These are phyloP conservation scores for Aporrectodea caliginosa DNA, from an alignment of 1,140 invertebrate species.

Conservation along the genomic window DNA sequence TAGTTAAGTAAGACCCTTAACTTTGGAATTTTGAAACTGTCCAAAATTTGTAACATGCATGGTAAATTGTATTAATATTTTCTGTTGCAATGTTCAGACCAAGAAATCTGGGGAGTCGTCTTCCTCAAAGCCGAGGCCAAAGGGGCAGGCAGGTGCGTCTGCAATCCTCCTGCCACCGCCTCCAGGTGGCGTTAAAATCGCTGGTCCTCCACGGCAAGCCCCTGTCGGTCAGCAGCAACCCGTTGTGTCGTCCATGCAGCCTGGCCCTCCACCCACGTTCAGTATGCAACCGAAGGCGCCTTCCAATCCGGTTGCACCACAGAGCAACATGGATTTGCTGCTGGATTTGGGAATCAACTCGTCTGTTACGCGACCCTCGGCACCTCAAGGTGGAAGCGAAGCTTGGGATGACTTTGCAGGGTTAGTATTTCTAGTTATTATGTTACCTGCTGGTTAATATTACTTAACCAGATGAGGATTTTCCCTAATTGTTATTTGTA, in stretches of 20 bases:
- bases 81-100: too few relatives aligned
- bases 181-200: constrained; percentile 68
- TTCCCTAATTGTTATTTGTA: too few relatives aligned
- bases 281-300: neutral
- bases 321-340: constrained; percentile 22
- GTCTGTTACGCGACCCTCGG: neutral
- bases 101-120: constrained; percentile 8
- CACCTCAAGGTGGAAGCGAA: constrained; percentile 5
- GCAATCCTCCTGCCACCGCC: constrained; percentile 74
- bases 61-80: too few relatives aligned
- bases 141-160: constrained; percentile 56
- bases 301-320: neutral
- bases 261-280: too few relatives aligned
- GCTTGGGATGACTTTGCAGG: constrained; percentile 17
- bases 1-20: too few relatives aligned
- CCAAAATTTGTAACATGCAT: too few relatives aligned
- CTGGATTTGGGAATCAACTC: constrained; percentile 10
- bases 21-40: too few relatives aligned
- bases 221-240: constrained; percentile 59
- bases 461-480: too few relatives aligned
- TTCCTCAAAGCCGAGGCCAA: constrained; percentile 54
- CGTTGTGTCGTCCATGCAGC: neutral
- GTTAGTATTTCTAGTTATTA: too few relatives aligned
- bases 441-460: too few relatives aligned
- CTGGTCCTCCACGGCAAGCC: constrained; percentile 62